Percentiles rank a stretch among this genome's conserved stretches.
Evolutionary conservation across 2,113 vertebrate species (phyloP).

Genomic region (Crypturellus undulatus): DNA sequence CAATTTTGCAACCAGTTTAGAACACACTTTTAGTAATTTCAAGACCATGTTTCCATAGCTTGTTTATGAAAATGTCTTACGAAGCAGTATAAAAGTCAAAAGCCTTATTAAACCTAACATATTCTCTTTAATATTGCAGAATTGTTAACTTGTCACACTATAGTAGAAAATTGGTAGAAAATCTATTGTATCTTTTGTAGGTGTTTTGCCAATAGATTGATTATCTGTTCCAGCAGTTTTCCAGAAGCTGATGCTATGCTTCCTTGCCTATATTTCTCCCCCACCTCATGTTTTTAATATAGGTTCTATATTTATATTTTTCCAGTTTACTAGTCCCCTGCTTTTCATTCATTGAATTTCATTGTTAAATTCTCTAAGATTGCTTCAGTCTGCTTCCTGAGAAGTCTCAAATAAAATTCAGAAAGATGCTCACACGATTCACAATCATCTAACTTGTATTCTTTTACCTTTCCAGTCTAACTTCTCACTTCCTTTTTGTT

Average conservation of each 20-base stretch:
- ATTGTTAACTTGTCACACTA: background rate
- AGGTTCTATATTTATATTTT: background rate
- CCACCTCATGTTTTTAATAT: background rate
- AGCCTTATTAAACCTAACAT: background rate
- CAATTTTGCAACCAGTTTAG: constrained; percentile 12
- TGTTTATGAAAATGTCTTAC: background rate
- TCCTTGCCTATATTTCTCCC: background rate
- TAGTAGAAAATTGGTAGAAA: background rate
- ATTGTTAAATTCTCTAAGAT: background rate
- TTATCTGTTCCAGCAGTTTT: background rate
- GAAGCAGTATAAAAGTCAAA: background rate
- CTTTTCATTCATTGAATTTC: background rate
- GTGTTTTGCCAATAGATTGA: background rate
- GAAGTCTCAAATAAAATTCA: background rate
- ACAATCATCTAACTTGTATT: background rate
- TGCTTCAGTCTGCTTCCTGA: background rate
- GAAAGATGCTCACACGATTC: background rate
- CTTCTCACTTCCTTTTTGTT: background rate
- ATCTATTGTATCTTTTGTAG: background rate
- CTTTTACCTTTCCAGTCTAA: background rate
- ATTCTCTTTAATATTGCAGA: background rate
- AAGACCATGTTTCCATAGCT: background rate
- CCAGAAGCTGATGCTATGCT: background rate
- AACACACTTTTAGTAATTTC: background rate
- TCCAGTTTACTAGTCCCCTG: background rate